Base-by-base conservation (phyloP, 2,113 vertebrate genomes). In the Varanus komodoensis region DNA sequence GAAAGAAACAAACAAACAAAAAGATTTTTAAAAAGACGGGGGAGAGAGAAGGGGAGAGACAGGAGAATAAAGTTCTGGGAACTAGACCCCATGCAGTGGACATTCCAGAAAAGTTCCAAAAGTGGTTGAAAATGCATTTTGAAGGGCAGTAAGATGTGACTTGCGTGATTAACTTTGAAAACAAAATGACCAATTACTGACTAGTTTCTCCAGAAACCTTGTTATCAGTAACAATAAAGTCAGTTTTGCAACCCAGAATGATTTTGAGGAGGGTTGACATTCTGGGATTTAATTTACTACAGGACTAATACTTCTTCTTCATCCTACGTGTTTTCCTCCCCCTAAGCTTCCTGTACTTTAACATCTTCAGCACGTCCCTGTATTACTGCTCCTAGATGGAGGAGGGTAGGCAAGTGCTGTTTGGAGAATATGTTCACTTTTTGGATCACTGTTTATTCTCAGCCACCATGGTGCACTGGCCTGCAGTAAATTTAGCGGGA, bases 41-140 rank as follows among this genome's bases (percentile, higher is more conserved):
- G n/a, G 75, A 74, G 6, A 69, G 32, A 12, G 83, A 68, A 73
- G 82, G 79, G 92, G 83, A 95, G 92, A 94, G 77, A 82, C 90
- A 89, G 89, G 77, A 87, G 90, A 34, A 71, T 23, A 89, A 71
- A 82, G 88, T 92, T 69, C 8, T 87, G 91, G 89, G 48, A 89
- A 79, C 78, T n/a, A 80, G 38, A 80, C 90, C 90, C 94, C 94
- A 90, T 91, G 96, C 96, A 86, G 92, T 50, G 90, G 82, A 90
- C 87, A 67, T 91, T 93, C 90, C 74, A n/a, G 89, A 64, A 93
- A 87, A 87, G 84, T 57, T 6, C 7, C 8, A 57, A 89, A 25
- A 44, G 8, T 12, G 82, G 6, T 17, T 0, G 44, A 54, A 54
- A 34, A 27, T 48, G 4, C n/a, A 5, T 52, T 85, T 12, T 32